Conservation (phyloP, 2,113 vertebrate genomes). For the Cynocephalus volans region DNA sequence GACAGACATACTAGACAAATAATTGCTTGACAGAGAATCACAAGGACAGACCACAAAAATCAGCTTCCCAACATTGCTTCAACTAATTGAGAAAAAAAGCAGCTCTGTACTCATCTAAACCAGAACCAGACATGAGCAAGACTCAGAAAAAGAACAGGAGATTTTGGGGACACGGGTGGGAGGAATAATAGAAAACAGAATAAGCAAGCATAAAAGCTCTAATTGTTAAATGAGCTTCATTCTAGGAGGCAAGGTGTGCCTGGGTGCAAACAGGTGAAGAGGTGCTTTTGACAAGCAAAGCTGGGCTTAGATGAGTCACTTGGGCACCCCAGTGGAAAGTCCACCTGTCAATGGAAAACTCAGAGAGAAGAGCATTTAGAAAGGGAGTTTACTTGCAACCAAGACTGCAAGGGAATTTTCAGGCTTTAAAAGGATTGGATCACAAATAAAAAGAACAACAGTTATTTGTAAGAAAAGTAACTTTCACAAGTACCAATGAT, state of each 20-base stretch:
- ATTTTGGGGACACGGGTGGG: too few species aligned
- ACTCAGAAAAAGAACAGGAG: background rate
- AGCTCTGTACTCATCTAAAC: conserved; percentile 15
- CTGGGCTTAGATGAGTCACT: background rate
- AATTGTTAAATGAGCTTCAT: background rate
- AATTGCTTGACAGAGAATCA: background rate
- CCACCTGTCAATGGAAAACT: conserved; percentile 9
- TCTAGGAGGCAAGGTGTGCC: background rate
- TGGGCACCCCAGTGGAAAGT: background rate
- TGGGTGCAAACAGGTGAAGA: background rate
- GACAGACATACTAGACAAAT: background rate
- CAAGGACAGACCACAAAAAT: background rate
- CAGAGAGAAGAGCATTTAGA: background rate
- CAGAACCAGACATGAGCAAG: background rate
- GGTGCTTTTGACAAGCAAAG: background rate
- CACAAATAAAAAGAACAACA: background rate
- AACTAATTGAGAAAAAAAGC: background rate
- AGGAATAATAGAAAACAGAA: background rate
- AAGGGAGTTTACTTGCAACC: background rate
- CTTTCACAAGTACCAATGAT: background rate
- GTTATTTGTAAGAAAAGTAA: conserved; percentile 15
- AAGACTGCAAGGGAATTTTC: background rate
- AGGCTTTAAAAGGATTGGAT: background rate
- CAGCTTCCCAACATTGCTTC: conserved; percentile 15
- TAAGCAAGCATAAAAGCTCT: background rate